Base-by-base conservation (phyloP, 2,113 vertebrate species). In the Furnarius figulus region DNA sequence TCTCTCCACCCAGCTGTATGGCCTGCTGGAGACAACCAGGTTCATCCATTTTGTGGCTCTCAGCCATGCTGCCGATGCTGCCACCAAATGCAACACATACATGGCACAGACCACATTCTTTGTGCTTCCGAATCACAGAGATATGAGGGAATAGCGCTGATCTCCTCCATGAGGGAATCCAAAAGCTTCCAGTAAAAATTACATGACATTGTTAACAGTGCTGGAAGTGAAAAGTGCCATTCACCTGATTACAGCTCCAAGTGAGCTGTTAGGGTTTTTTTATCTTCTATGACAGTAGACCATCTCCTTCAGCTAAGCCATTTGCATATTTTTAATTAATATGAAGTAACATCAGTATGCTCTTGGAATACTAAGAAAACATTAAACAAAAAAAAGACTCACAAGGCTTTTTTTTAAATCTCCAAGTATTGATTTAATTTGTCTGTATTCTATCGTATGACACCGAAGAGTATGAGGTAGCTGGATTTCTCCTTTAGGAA, bases 311-410 rank as follows among this genome's bases (percentile, higher is more conserved):
- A 90, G 65, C 68, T 86, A 67, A 62, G 6, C 5, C 0, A 87
- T 95, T 92, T 92, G 73, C 94, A 91, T 84, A 89, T 63, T 84
- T 87, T 88, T 92, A 95, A 93, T 93, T 93, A 93, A 81, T 46
- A 77, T n/a, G 55, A 95, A 92, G 46, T 39, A 95, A 47, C 24
- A 63, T 49, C 59, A 72, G 40, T 37, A 90, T 56, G 83, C 30
- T 84, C 77, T 77, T n/a, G 59, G 76, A 96, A 89, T 89, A 85
- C 47, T 68, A 72, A 87, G 17, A 30, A 87, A 88, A 74, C 6
- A 31, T 16, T 85, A 85, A 81, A 83, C 50, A 80, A 49, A 75
- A 83, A 83, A 65, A 87, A 89, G 9, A 73, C 25, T 77, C 10
- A 20, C 11, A 81, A 52, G 19, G 5, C 19, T 37, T 59, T 40